These are phyloP conservation scores for Somateria mollissima DNA, from an alignment of 2,797 vertebrate genomes.

Conservation along the genomic window DNA sequence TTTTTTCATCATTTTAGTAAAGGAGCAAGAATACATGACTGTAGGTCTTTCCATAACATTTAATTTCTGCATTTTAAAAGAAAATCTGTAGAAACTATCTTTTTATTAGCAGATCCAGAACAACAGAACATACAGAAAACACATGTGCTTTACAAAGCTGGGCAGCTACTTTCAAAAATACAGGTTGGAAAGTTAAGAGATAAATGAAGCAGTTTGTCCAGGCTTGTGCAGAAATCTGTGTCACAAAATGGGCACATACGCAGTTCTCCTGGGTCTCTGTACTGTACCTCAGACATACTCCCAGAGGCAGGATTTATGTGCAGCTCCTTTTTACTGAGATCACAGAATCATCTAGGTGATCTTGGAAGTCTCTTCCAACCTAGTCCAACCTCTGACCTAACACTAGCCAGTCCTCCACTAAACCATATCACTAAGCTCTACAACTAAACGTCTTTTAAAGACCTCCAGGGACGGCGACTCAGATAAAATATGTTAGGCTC, in stretches of 20 bases:
- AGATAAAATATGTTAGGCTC: not conserved
- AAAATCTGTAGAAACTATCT: not conserved
- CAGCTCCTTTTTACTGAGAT: not conserved
- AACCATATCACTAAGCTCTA: too few species aligned
- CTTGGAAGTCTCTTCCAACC: too few species aligned
- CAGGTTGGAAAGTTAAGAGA: not conserved
- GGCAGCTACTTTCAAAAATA: not conserved
- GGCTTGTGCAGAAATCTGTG: not conserved
- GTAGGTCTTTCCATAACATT: not conserved
- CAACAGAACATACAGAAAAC: accelerated
- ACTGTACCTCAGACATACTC: not conserved
- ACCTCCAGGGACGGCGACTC: too few species aligned
- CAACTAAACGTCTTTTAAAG: too few species aligned
- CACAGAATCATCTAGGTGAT: too few species aligned
- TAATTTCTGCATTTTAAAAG: not conserved
- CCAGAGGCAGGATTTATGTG: not conserved
- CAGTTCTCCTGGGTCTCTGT: not conserved
- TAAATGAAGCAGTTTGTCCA: not conserved
- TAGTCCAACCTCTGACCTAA: too few species aligned
- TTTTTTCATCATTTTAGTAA: not conserved
- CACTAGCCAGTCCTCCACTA: too few species aligned
- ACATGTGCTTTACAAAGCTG: accelerated
- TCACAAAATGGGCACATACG: not conserved
- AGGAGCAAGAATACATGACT: not conserved
- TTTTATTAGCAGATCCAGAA: not conserved